Evolutionary conservation across 2,797 vertebrate species (phyloP), one percentile per base, ranked within the genome.

Genomic region (Eulemur mongoz): DNA sequence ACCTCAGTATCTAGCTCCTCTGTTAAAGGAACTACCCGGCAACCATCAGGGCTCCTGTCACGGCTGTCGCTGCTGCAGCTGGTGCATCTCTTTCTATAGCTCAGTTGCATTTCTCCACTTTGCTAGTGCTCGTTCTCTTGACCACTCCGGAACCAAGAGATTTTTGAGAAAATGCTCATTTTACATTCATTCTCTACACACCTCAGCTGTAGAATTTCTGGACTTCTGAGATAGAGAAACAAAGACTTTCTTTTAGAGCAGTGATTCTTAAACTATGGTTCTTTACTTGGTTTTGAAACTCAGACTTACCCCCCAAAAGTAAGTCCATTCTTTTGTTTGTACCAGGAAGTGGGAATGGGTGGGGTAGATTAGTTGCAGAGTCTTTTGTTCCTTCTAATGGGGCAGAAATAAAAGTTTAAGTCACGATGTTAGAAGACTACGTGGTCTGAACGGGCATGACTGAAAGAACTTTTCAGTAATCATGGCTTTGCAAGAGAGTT

Each of bases 281-380:
- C 17, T 86, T 90, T 52, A 27, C 50, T 45, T 89, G 70, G 5
- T 82, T 79, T 85, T 61, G n/a, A 87, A 73, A 73, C 38, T 57
- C 78, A 43, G 50, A 72, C 27, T 18, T 30, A 54, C 5, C 9
- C 10, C 14, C 4, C 5, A 17, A 40, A 78, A 6, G 15, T 17
- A 69, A 69, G 6, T 38, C 7, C 38, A 17, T 50, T 85, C 50
- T 91, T 85, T 52, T 14, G 9, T 81, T 75, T 72, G 43, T 14
- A 59, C 38, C 40, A 54, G 67, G 69, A 73, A 86, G 40, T 59
- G 40, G 22, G 38, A 73, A 30, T 65, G 57, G 38, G 13, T 57
- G 57, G 61, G 2, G 2, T 38, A 23, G 38, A 72, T 38, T 18
- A 75, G 32, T 57, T 67, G 22, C 22, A 81, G 57, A 81, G 67